A percentile compares a stretch with the other conserved stretches of the same genome.
These are phyloP conservation scores for Tolmerus cingulatus DNA, from an alignment of 2,888 invertebrate genomes.

Conservation along the genomic window DNA sequence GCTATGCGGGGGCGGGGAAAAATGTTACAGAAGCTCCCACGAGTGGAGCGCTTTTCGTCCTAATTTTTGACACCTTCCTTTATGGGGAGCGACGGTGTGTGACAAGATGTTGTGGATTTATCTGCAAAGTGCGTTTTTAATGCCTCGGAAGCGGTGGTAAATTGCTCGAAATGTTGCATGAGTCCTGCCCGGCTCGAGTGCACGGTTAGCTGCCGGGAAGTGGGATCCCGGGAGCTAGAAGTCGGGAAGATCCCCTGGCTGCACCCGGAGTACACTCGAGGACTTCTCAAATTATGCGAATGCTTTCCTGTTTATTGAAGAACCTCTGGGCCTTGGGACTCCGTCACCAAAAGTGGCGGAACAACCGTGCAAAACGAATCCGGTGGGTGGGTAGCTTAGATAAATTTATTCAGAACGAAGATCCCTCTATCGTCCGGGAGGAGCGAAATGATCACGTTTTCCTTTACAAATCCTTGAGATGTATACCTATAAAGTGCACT, in stretches of 20 bases:
- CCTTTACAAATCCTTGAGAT: background rate
- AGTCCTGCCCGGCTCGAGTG: background rate
- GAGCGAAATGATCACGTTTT: background rate
- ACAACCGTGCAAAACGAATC: background rate
- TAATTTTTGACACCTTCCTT: constrained; percentile 17
- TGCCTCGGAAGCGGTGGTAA: background rate
- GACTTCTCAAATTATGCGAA: background rate
- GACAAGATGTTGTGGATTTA: background rate
- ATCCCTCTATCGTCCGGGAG: background rate
- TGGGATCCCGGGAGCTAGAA: background rate
- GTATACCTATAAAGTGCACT: background rate
- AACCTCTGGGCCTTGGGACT: background rate
- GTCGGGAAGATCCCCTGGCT: background rate
- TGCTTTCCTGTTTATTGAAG: background rate
- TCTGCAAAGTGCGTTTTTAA: background rate
- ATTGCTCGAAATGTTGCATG: background rate
- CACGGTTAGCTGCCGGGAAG: background rate
- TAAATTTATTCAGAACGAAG: background rate
- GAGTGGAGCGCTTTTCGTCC: background rate
- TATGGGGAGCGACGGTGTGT: background rate
- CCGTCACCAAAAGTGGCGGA: background rate
- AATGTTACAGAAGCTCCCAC: background rate
- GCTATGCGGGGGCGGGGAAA: background rate
- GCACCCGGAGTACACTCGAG: background rate
- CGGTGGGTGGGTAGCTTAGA: background rate